phyloP scores from a whole-genome alignment of 2,113 vertebrate species.

The Castor canadensis region DNA sequence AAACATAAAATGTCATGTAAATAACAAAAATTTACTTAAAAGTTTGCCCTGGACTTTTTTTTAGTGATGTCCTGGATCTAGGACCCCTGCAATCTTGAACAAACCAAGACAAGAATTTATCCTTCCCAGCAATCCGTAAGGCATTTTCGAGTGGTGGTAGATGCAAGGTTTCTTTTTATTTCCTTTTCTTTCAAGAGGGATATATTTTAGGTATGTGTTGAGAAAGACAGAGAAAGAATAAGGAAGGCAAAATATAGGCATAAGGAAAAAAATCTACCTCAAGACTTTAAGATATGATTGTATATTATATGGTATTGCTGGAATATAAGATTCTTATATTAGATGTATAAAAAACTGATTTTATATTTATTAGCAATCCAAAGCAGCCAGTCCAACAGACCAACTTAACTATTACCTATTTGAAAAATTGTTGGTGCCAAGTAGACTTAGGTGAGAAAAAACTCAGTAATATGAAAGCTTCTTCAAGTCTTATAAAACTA shows the following conservation, averaged over 20 bases:
- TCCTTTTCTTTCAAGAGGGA: background rate
- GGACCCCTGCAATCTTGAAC: background rate
- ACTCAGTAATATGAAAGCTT: background rate
- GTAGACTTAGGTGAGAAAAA: background rate
- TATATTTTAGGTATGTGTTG: background rate
- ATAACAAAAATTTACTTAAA: background rate
- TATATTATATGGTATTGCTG: background rate
- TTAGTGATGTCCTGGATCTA: background rate
- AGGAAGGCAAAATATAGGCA: background rate
- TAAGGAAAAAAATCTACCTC: background rate
- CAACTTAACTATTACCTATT: background rate
- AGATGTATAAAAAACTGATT: background rate
- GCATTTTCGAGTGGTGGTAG: background rate
- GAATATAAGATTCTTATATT: background rate
- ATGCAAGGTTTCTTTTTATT: background rate
- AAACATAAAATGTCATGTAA: background rate
- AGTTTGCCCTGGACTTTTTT: background rate
- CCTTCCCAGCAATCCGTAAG: background rate
- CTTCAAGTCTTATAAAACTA: background rate
- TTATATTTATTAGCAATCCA: constrained; percentile 10
- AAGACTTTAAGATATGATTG: background rate
- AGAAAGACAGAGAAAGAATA: background rate
- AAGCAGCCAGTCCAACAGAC: background rate
- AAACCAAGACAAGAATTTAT: background rate
- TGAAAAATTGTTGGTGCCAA: background rate